Conservation (phyloP, 2,888 invertebrate genomes). For the Heliconius ismenius region DNA sequence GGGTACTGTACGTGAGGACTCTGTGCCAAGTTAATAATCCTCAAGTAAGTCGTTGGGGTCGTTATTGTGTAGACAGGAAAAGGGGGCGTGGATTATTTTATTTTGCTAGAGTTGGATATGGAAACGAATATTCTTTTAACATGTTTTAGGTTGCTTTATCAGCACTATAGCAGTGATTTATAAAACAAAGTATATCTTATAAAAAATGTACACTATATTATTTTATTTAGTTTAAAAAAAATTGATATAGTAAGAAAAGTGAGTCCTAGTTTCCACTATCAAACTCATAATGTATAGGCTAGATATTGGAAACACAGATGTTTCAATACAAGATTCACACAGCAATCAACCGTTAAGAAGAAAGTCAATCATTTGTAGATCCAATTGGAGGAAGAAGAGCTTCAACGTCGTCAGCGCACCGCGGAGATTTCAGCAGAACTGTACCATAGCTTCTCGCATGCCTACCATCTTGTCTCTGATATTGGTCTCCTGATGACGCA, state of each 20-base stretch:
- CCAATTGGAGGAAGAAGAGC: slow-evolving; percentile 23
- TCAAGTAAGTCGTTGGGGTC: slow-evolving; percentile 41
- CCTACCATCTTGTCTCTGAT: slow-evolving; percentile 94
- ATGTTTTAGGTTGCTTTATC: neutral
- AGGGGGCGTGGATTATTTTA: neutral
- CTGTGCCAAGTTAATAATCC: slow-evolving; percentile 51
- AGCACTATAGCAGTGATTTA: neutral
- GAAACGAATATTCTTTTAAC: neutral
- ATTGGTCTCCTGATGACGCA: slow-evolving; percentile 79
- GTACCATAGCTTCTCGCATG: slow-evolving; percentile 92
- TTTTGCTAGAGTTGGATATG: neutral
- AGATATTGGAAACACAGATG: neutral
- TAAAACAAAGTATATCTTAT: neutral
- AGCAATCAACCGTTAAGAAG: neutral
- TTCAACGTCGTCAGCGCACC: slow-evolving; percentile 79
- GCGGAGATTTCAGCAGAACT: slow-evolving; percentile 89
- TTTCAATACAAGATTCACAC: neutral
- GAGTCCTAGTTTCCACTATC: neutral
- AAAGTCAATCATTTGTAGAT: slow-evolving; percentile 27
- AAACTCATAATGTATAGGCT: neutral
- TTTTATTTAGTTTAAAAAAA: too few relatives aligned
- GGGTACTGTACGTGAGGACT: slow-evolving; percentile 52
- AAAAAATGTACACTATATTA: neutral
- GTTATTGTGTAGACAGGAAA: neutral
- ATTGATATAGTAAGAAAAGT: neutral